phyloP scores from a whole-genome alignment of 2,888 invertebrate species.

The Seladonia tumulorum region DNA sequence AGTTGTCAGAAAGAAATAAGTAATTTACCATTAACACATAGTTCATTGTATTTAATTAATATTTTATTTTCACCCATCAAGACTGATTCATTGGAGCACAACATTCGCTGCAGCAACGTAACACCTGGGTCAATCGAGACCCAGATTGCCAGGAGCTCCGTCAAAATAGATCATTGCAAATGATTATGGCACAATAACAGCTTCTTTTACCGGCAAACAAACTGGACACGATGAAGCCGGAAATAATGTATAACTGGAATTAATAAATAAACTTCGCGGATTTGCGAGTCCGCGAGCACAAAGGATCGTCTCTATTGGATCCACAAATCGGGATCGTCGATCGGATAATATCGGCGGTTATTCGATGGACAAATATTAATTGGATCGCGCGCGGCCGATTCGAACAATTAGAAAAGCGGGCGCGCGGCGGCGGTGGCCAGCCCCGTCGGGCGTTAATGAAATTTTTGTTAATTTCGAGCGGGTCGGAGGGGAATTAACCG shows the following conservation, averaged over 20 bases:
- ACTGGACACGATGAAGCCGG: no score
- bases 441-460: not conserved
- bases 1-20: no score
- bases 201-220: not conserved
- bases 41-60: no score
- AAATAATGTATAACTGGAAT: not conserved
- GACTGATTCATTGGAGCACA: not conserved
- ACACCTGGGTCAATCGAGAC: not conserved
- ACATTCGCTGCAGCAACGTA: not conserved
- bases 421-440: not conserved
- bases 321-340: not conserved
- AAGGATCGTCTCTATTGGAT: not conserved
- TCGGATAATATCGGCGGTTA: not conserved
- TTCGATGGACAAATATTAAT: not conserved
- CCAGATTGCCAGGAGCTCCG: not conserved
- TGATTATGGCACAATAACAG: no score
- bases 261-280: not conserved
- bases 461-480: not conserved
- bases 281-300: not conserved
- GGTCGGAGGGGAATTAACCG: not conserved
- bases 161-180: not conserved
- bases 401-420: conserved; percentile 1
- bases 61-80: no score
- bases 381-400: not conserved
- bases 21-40: no score